Conservation (phyloP, 1,140 invertebrate genomes). For the Aphelenchoides fujianensis region DNA sequence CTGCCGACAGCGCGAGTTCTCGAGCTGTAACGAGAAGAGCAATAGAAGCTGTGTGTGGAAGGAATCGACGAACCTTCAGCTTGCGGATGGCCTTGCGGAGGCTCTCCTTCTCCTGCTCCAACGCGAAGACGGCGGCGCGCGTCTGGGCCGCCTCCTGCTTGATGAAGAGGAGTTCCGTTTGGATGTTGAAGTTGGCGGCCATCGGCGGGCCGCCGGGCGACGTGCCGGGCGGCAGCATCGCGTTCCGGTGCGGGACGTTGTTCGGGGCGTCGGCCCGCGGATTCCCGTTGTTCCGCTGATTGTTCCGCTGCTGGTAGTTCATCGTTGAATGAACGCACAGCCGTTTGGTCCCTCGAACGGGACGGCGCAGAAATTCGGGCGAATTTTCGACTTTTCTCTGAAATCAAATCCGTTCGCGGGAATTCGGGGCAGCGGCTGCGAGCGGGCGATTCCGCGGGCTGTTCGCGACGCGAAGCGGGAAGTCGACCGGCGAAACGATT, state of each 20-base stretch:
- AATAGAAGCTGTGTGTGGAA: constrained; percentile 15
- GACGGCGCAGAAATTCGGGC: too few species aligned
- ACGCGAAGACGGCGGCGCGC: constrained; percentile 42
- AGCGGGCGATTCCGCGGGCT: too few species aligned
- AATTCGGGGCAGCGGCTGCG: too few species aligned
- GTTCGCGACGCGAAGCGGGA: too few species aligned
- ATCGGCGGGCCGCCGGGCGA: background rate
- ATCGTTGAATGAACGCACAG: constrained; percentile 3
- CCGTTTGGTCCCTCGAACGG: too few species aligned
- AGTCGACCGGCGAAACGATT: too few species aligned
- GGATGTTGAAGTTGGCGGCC: background rate
- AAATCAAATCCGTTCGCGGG: too few species aligned
- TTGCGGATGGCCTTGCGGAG: constrained; percentile 56
- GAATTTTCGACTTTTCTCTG: too few species aligned
- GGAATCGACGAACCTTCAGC: constrained; percentile 46
- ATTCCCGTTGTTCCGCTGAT: background rate
- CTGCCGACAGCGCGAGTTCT: constrained; percentile 46
- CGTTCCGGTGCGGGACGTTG: background rate
- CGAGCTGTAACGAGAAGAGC: constrained; percentile 46
- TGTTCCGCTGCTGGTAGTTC: constrained; percentile 8
- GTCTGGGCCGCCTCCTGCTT: constrained; percentile 46
- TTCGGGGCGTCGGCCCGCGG: background rate
- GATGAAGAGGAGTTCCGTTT: constrained; percentile 36
- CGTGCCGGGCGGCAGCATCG: background rate
- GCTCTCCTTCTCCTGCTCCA: constrained; percentile 54